Evolutionary conservation across 2,113 vertebrate species (phyloP).

Genomic region (Clupea harengus): DNA sequence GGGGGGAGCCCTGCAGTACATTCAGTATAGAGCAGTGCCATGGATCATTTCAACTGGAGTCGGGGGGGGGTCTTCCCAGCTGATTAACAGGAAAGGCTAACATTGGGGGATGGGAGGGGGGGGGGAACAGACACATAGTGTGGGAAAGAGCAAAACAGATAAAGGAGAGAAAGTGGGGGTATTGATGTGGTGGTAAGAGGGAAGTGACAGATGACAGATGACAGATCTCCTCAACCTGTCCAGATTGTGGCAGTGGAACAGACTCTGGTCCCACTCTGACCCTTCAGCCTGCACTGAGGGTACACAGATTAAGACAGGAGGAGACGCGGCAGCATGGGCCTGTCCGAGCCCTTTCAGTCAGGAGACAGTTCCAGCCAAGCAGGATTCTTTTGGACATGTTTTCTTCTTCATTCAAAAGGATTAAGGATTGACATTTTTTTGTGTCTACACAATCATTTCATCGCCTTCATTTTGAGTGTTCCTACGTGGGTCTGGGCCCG

Average conservation of each 20-base stretch:
- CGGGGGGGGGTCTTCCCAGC: no score
- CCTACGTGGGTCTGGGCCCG: neutral
- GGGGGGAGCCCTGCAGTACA: slow-evolving; percentile 59
- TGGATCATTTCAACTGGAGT: slow-evolving; percentile 51
- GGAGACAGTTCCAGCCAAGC: neutral
- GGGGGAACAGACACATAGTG: no score
- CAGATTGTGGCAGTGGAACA: neutral
- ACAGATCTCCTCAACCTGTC: no score
- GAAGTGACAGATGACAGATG: no score
- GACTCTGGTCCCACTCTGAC: neutral
- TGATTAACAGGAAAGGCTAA: neutral
- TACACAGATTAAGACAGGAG: neutral
- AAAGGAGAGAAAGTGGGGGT: slow-evolving; percentile 55
- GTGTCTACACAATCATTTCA: slow-evolving; percentile 12
- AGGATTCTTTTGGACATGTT: neutral
- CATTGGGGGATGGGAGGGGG: neutral
- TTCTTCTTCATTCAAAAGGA: neutral
- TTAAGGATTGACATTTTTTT: neutral
- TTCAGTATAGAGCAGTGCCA: slow-evolving; percentile 63
- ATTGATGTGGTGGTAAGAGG: slow-evolving; percentile 29
- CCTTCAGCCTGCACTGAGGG: neutral
- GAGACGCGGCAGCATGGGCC: neutral
- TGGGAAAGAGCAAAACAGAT: slow-evolving; percentile 41
- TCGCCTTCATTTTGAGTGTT: neutral
- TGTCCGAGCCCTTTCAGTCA: neutral